Conservation (phyloP, 2,797 vertebrate species). For the Microchirus variegatus region DNA sequence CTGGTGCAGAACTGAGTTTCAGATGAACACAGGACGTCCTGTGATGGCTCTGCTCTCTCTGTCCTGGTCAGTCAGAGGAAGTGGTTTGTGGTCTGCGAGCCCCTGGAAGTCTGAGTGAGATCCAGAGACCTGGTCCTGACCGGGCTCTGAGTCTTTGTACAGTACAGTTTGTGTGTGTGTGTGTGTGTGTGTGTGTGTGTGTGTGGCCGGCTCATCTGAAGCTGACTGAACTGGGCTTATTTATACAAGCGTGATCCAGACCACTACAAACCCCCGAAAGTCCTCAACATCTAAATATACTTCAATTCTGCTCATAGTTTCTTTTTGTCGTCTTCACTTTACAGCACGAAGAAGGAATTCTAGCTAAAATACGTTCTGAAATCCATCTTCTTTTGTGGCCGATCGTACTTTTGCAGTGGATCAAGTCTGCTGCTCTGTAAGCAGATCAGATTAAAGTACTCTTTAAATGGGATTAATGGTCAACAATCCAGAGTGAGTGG, state of each 20-base stretch:
- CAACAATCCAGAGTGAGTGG: not conserved
- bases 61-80: slow-evolving; percentile 71
- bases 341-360: slow-evolving; percentile 27
- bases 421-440: not conserved
- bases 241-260: slow-evolving; percentile 59
- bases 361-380: slow-evolving; percentile 29
- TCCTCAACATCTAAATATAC: slow-evolving; percentile 28
- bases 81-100: slow-evolving; percentile 71
- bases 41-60: slow-evolving; percentile 28
- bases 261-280: slow-evolving; percentile 42
- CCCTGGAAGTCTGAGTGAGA: slow-evolving; percentile 59
- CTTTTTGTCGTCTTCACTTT: slow-evolving; percentile 31
- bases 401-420: not conserved
- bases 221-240: slow-evolving; percentile 57
- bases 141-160: slow-evolving; percentile 62
- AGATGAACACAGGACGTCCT: slow-evolving; percentile 2
- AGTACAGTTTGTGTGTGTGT: slow-evolving; percentile 64
- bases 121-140: slow-evolving; percentile 58
- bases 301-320: slow-evolving; percentile 45
- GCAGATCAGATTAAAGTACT: not conserved
- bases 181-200: slow-evolving; percentile 62
- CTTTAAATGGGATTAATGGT: not conserved
- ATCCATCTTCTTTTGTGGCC: slow-evolving; percentile 24
- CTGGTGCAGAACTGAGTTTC: not conserved
- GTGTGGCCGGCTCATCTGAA: slow-evolving; percentile 67